Evolutionary conservation across 2,797 vertebrate species (phyloP).

Genomic region (Ctenochaetus hawaiiensis): DNA sequence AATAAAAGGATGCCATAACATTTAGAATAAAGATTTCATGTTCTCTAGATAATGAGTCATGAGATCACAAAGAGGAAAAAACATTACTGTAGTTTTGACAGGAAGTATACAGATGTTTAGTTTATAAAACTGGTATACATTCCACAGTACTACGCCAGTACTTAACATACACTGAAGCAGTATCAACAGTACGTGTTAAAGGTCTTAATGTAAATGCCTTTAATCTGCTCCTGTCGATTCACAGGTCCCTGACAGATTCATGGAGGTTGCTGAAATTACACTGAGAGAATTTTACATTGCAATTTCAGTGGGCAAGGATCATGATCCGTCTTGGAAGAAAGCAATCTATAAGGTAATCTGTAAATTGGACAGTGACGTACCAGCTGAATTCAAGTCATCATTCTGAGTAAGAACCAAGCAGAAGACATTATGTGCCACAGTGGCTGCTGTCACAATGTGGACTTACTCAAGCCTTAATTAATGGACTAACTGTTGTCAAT

Average conservation of each 20-base stretch:
- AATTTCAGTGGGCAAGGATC: slow-evolving; percentile 88
- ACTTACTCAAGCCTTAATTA: slow-evolving; percentile 38
- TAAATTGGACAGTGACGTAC: slow-evolving; percentile 92
- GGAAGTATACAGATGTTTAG: no score
- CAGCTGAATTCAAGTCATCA: slow-evolving; percentile 85
- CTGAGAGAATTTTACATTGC: slow-evolving; percentile 91
- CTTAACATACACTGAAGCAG: no score
- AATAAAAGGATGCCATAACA: no score
- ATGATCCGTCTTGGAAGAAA: slow-evolving; percentile 95
- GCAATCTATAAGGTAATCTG: slow-evolving; percentile 96
- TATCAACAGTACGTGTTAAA: no score
- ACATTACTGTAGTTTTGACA: no score
- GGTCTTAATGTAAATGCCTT: neutral
- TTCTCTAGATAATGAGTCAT: no score
- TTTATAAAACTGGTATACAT: no score
- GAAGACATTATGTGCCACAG: slow-evolving; percentile 47
- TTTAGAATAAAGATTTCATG: no score
- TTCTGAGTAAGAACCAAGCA: slow-evolving; percentile 65
- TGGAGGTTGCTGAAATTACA: slow-evolving; percentile 91
- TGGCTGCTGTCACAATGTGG: slow-evolving; percentile 44
- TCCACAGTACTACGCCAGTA: no score
- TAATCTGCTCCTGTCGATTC: slow-evolving; percentile 24
- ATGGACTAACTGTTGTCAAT: neutral
- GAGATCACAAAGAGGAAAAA: no score
- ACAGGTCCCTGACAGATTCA: slow-evolving; percentile 91